Percentiles rank a stretch among this genome's conserved stretches.
phyloP scores from a whole-genome alignment of 2,113 vertebrate genomes.

The Mustelus asterias region DNA sequence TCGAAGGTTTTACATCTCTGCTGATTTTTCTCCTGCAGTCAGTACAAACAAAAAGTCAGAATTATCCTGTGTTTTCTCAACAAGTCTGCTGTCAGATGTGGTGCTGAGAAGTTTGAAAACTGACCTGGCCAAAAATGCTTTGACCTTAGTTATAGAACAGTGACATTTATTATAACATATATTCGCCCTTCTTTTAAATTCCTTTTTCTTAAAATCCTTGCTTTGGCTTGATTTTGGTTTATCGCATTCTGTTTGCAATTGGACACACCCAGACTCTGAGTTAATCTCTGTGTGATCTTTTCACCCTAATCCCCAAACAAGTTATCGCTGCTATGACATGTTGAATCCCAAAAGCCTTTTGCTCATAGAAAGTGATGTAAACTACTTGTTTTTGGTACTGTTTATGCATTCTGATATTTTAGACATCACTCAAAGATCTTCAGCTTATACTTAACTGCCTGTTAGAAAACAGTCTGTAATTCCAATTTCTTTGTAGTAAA shows the following conservation, averaged over 20 bases:
- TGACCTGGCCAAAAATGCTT: background rate
- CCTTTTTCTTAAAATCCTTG: background rate
- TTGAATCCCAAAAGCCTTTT: constrained; percentile 14
- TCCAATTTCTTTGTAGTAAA: background rate
- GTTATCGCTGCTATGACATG: constrained; percentile 11
- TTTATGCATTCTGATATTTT: background rate
- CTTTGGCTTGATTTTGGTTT: background rate
- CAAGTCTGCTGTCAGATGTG: background rate
- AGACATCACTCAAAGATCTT: background rate
- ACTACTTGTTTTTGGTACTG: background rate
- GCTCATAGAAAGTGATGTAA: background rate
- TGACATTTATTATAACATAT: background rate
- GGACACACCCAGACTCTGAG: background rate
- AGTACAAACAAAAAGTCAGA: background rate
- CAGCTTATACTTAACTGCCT: background rate
- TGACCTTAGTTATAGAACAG: background rate
- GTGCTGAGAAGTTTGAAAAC: background rate
- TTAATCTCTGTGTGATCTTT: constrained; percentile 22
- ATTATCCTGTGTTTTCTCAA: background rate
- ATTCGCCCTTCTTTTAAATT: background rate
- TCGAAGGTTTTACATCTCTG: background rate
- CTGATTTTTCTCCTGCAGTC: background rate
- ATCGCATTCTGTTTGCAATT: background rate
- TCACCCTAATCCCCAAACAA: background rate
- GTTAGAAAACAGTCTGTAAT: background rate